Conservation (phyloP, 2,113 vertebrate species). For the Tetrao urogallus region DNA sequence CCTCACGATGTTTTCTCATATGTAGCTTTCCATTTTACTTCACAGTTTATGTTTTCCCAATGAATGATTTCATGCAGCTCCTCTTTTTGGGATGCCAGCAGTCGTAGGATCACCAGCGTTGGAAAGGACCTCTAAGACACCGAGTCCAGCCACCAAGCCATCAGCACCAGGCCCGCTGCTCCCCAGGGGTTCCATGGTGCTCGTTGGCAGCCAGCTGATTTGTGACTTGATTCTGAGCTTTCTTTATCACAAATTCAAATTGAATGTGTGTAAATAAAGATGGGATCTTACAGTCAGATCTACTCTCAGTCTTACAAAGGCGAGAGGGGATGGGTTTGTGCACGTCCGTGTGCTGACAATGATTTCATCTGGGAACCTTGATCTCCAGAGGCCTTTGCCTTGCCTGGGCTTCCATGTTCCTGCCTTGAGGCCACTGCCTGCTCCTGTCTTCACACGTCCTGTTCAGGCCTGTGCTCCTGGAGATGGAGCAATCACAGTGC, state of each 20-base stretch:
- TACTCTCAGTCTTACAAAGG: background rate
- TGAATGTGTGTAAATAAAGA: background rate
- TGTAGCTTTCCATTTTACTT: background rate
- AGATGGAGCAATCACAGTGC: background rate
- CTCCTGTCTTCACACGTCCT: background rate
- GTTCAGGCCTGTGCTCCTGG: background rate
- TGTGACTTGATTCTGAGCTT: background rate
- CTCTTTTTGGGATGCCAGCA: accelerated
- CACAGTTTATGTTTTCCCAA: background rate
- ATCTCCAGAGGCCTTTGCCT: background rate
- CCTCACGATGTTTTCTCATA: background rate
- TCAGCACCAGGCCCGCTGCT: too few species aligned
- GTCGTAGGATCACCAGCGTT: too few species aligned
- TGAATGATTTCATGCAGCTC: accelerated
- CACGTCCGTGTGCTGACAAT: background rate
- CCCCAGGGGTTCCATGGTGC: background rate
- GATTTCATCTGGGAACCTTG: background rate
- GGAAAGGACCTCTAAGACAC: too few species aligned
- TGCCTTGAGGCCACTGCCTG: background rate
- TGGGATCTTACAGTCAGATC: background rate
- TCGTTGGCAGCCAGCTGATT: background rate
- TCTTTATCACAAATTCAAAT: background rate
- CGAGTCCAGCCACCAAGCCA: background rate
- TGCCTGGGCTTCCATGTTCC: background rate
- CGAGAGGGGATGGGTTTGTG: background rate